phyloP scores from a whole-genome alignment of 92 coral and sea anemone genomes.

The Virgularia gustaviana region DNA sequence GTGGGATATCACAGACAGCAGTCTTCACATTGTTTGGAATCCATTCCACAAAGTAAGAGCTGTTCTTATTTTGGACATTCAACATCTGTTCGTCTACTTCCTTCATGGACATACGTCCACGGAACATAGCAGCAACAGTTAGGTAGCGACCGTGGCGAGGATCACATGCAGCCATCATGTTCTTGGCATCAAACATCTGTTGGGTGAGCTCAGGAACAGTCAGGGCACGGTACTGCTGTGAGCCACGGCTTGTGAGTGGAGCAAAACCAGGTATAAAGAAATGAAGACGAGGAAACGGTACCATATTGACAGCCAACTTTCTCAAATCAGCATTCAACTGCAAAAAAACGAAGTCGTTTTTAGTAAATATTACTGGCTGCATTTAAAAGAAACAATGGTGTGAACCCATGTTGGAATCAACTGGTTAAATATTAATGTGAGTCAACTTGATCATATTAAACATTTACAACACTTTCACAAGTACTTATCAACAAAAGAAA shows the following conservation, averaged over 20 bases:
- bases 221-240: conserved; percentile 95
- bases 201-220: conserved; percentile 99
- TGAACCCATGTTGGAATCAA: not conserved
- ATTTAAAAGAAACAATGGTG: not conserved
- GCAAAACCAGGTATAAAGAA: conserved; percentile 99
- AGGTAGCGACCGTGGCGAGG: conserved; percentile 99
- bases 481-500: too few species aligned
- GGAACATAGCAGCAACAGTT: conserved; percentile 99
- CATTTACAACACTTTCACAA: too few species aligned
- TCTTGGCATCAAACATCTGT: conserved; percentile 99
- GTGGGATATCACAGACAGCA: conserved; percentile 98
- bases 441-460: too few species aligned
- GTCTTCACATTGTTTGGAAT: conserved; percentile 99
- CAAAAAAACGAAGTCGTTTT: too few species aligned
- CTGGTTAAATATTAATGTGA: not conserved
- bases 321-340: conserved; percentile 88
- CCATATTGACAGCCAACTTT: conserved; percentile 97
- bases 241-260: conserved; percentile 95
- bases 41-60: conserved; percentile 99
- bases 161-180: conserved; percentile 99
- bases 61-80: conserved; percentile 98
- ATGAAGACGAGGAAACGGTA: conserved; percentile 97
- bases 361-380: too few species aligned
- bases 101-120: conserved; percentile 99
- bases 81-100: conserved; percentile 99